A percentile compares a stretch with the other conserved stretches of the same genome.
Conservation (phyloP, 2,113 vertebrate species). For the Plestiodon gilberti region DNA sequence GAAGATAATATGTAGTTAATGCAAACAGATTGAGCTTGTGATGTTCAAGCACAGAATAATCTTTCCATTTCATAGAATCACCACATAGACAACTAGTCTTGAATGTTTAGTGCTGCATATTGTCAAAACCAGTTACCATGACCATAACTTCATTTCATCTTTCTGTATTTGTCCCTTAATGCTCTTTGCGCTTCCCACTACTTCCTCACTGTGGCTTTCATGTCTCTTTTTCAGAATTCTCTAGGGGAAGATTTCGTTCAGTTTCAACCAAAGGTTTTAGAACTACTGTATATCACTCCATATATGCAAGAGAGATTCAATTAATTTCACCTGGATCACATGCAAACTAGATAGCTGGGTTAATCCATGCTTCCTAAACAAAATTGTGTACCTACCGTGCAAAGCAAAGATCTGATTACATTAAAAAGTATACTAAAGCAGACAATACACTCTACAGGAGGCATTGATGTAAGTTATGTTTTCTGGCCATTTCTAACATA, state of each 20-base stretch:
- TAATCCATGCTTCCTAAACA: not conserved
- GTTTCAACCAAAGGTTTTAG: not conserved
- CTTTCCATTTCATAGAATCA: not conserved
- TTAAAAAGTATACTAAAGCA: not conserved
- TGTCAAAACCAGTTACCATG: slow-evolving; percentile 16
- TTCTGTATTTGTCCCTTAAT: slow-evolving; percentile 24
- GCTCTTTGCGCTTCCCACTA: not conserved
- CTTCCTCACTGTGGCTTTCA: slow-evolving; percentile 5
- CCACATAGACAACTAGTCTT: slow-evolving; percentile 24
- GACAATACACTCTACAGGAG: not conserved
- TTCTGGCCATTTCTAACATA: not conserved
- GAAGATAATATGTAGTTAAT: no score
- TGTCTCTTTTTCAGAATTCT: slow-evolving; percentile 2
- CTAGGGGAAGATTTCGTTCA: not conserved
- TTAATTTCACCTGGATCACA: slow-evolving; percentile 1
- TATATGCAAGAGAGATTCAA: slow-evolving; percentile 28
- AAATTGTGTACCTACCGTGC: not conserved
- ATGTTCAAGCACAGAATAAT: not conserved
- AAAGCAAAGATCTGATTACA: slow-evolving; percentile 48
- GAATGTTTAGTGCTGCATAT: slow-evolving; percentile 31
- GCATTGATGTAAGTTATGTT: not conserved
- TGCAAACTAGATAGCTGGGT: slow-evolving; percentile 8
- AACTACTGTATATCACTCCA: slow-evolving; percentile 21
- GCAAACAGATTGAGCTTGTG: no score
- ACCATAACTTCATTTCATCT: not conserved